phyloP scores from a whole-genome alignment of 2,797 vertebrate species.

The Trematomus bernacchii region DNA sequence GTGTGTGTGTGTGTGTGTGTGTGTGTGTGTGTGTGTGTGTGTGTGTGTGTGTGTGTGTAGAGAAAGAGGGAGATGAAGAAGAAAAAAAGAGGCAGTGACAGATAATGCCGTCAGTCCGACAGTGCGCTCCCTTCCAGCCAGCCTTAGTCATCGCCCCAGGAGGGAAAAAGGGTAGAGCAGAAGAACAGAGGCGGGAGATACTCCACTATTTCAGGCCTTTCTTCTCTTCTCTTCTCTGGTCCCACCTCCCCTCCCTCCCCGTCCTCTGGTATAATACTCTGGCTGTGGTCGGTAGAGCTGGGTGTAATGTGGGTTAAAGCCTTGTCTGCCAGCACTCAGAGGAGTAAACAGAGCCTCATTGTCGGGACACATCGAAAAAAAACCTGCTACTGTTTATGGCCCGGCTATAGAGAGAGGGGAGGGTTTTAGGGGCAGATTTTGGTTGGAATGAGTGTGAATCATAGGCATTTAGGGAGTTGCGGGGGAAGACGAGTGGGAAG shows the following conservation, averaged over 20 bases:
- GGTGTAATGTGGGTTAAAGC: conserved; percentile 85
- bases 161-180: conserved; percentile 69
- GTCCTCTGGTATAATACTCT: conserved; percentile 77
- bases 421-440: conserved; percentile 48
- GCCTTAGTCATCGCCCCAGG: conserved; percentile 83
- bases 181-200: conserved; percentile 74
- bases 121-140: conserved; percentile 71
- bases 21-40: conserved; percentile 39
- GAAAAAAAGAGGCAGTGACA: conserved; percentile 72
- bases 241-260: conserved; percentile 45
- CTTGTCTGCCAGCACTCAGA: conserved; percentile 79
- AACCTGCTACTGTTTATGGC: conserved; percentile 87
- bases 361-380: conserved; percentile 76
- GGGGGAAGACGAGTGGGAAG: conserved; percentile 63
- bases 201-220: conserved; percentile 74
- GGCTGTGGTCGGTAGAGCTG: conserved; percentile 78
- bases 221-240: conserved; percentile 51
- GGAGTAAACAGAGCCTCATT: conserved; percentile 88
- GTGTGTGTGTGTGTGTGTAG: conserved; percentile 35
- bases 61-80: conserved; percentile 41
- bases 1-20: conserved; percentile 7
- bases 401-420: conserved; percentile 64
- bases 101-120: conserved; percentile 84
- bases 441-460: conserved; percentile 77
- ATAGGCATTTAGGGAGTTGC: conserved; percentile 70